Evolutionary conservation across 2,888 invertebrate species (phyloP), one percentile per base, ranked within the genome.

Genomic region (Aleiodes alternator): DNA sequence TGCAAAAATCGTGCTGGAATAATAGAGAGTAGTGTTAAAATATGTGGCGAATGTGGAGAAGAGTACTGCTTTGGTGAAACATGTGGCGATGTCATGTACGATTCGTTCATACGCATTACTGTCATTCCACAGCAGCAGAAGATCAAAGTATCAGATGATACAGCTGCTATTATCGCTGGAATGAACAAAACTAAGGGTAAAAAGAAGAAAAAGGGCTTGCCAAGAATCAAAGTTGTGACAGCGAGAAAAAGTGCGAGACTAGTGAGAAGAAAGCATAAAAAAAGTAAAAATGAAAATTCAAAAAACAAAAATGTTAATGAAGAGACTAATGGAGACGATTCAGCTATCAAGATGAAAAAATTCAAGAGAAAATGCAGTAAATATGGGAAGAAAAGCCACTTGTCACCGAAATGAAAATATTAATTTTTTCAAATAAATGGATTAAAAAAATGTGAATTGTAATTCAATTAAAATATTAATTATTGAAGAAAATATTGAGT

Each of bases 1-100:
- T 93, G 92, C n/a, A 96, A 96, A 90, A 96, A 95, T 86, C 94
- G 95, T 79, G 93, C 95, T 0, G 96, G 96, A 12, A 94, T 96
- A 75, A 92, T 96, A 38, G 96, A 96, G 88, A 95, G 94, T 29
- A 92, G 95, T 81, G 92, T 94, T 48, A 91, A 94, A 72, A 93
- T 94, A 71, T 97, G 97, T 87, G 88, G 91, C 0, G 96, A 96
- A 86, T 97, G 97, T 83, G 95, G 95, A 6, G 96, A 96, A 88
- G 97, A 97, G 90, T 95, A 95, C 90, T 97, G 97, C 88, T 80
- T 84, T 86, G 92, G 92, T n/a, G 90, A 90, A 81, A 86, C 88
- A 57, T 93, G 93, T 82, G 90, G 90, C 31, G 91, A 92, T 75
- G 91, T 92, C 80, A 89, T 90, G 5, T 93, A 93, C 84, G 93